A percentile compares a stretch with the other conserved stretches of the same genome.
Evolutionary conservation across 1,140 invertebrate species (phyloP).

Genomic region (Drosophila triauraria): DNA sequence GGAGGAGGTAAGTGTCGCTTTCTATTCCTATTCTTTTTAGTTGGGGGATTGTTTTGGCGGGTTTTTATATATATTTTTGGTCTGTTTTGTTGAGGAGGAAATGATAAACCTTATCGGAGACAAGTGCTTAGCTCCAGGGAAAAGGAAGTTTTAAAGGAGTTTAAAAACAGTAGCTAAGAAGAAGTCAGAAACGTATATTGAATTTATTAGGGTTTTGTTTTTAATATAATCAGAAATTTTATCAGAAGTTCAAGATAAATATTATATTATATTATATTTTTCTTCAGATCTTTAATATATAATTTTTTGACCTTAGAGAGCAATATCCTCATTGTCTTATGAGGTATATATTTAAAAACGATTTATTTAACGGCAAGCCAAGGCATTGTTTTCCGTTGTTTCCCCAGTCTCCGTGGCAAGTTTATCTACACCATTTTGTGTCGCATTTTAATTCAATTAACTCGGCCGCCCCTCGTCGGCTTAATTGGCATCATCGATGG

Average conservation of each 20-base stretch:
- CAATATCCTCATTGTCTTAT: constrained; percentile 15
- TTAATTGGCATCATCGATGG: constrained; percentile 67
- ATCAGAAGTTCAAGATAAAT: background rate
- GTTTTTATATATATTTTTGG: background rate
- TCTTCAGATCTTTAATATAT: background rate
- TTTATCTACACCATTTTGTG: constrained; percentile 69
- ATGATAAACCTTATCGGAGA: constrained; percentile 40
- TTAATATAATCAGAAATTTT: background rate
- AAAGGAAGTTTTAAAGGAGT: background rate
- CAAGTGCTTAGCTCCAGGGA: constrained; percentile 10
- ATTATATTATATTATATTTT: background rate
- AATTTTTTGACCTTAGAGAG: background rate
- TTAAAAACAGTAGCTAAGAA: background rate
- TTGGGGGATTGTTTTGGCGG: constrained; percentile 5
- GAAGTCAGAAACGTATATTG: background rate
- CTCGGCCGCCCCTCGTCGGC: constrained; percentile 46
- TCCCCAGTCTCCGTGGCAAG: constrained; percentile 9
- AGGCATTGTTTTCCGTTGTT: constrained; percentile 30
- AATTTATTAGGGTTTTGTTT: no score
- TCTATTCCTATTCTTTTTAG: background rate
- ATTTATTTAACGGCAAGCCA: constrained; percentile 30
- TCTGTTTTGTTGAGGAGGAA: constrained; percentile 9
- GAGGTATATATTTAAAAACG: constrained; percentile 31
- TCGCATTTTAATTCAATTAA: constrained; percentile 76
- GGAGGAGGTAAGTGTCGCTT: constrained; percentile 77